Base-by-base conservation (phyloP, 1,140 invertebrate species). In the Amyelois transitella region DNA sequence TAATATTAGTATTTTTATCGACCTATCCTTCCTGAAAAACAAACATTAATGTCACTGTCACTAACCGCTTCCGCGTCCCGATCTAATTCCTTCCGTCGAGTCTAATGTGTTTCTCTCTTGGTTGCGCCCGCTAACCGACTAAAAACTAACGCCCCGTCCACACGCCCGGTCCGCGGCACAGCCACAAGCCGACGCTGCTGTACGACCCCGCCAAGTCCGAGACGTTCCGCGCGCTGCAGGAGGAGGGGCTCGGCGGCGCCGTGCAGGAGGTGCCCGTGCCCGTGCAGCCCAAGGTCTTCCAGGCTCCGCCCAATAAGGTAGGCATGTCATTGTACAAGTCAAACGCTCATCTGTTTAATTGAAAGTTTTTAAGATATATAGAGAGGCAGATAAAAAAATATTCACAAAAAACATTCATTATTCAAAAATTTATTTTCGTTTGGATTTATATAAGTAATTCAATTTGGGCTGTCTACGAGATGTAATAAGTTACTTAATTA, bases 191-290 rank as follows among this genome's bases (percentile, higher is more conserved):
- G 87, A 92, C 93, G 65, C 84, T 92, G 68, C 91, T 91, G 71
- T 96, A 93, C 89, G 94, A 96, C 90, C 95, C 94, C 62, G 92
- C 93, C 80, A 94, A 94, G 88, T 95, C 94, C 77, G 94, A 96
- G 81, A 95, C 94, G 19, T 95, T 92, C 90, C 94, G 93, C 89
- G 94, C 93, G 69, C 91, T 96, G 43, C 93, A 95, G 87, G 94
- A 96, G 83, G 92, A 93, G 62, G 90, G 91, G 72, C 78, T 90
- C 25, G 91, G 91, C 38, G 90, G 91, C 72, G 72, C 82, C 7
- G 86, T 92, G 45, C 93, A 94, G 55, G 94, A 94, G 86, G 90
- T 93, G 55, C 90, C 90, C 62, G 82, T 88, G 62, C 93, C 94
- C 55, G 91, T 91, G 44, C 92, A 93, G 75, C 90, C 92, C 64